Conservation (phyloP, 92 coral and sea anemone species). For the Bergia sp. region DNA sequence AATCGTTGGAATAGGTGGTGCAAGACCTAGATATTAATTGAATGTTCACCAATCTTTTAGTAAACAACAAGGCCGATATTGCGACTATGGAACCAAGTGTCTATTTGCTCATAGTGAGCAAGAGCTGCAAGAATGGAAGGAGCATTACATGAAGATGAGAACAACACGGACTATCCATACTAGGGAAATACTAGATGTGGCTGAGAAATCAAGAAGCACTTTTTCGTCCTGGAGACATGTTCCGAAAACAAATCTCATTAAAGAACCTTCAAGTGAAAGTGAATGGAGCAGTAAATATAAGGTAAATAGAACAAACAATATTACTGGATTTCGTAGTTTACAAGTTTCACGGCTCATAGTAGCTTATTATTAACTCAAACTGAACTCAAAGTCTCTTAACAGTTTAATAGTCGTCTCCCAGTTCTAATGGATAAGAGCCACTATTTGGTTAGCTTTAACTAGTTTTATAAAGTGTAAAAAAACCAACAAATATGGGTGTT, state of each 20-base stretch:
- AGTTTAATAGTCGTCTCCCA: too few relatives aligned
- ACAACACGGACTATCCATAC: background rate
- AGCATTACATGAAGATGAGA: slow-evolving; percentile 24
- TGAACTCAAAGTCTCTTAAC: too few relatives aligned
- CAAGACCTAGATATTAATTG: background rate
- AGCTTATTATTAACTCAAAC: too few relatives aligned
- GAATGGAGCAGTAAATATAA: slow-evolving; percentile 7
- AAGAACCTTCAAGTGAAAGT: background rate
- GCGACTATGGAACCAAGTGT: slow-evolving; percentile 73
- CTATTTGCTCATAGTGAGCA: slow-evolving; percentile 62
- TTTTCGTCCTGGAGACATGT: background rate
- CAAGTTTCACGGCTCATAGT: too few relatives aligned
- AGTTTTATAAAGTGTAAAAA: too few relatives aligned
- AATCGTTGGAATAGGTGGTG: too few relatives aligned
- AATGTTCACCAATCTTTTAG: background rate
- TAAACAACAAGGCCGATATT: slow-evolving; percentile 22
- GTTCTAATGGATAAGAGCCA: too few relatives aligned
- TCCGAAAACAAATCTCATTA: background rate
- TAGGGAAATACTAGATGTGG: too few relatives aligned
- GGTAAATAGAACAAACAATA: background rate
- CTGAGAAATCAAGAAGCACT: background rate
- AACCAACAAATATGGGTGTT: too few relatives aligned
- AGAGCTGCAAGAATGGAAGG: slow-evolving; percentile 67
- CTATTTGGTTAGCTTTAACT: too few relatives aligned
- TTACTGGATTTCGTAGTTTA: background rate